A percentile compares a stretch with the other conserved stretches of the same genome.
Evolutionary conservation across 2,113 vertebrate genomes (phyloP).

Genomic region (Aphyosemion australe): DNA sequence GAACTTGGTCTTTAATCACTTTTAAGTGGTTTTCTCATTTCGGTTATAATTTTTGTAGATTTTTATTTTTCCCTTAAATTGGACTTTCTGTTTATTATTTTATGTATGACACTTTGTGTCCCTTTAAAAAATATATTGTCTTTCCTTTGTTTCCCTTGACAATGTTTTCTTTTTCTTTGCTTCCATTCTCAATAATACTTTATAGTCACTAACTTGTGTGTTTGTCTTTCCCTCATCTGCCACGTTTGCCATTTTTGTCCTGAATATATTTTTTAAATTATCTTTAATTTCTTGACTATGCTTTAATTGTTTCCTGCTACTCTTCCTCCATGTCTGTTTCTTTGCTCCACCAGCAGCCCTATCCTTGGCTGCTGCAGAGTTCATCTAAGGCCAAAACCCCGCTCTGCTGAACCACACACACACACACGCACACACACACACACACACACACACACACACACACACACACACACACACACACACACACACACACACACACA

Average conservation of each 20-base stretch:
- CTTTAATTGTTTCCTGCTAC: slow-evolving; percentile 18
- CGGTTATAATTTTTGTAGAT: no score
- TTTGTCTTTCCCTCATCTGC: slow-evolving; percentile 17
- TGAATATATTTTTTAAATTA: neutral
- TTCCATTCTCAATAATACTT: neutral
- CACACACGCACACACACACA: no score
- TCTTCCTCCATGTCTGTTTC: slow-evolving; percentile 23
- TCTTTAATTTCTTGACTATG: slow-evolving; percentile 10
- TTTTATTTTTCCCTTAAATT: no score
- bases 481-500: slow-evolving; percentile 19
- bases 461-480: slow-evolving; percentile 25
- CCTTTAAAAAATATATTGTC: neutral
- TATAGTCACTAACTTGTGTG: neutral
- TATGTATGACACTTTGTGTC: neutral
- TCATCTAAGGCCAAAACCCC: slow-evolving; percentile 67
- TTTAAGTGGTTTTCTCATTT: no score
- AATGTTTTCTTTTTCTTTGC: neutral
- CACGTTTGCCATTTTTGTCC: slow-evolving; percentile 23
- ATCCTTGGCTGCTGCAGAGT: slow-evolving; percentile 61
- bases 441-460: neutral
- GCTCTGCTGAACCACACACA: slow-evolving; percentile 18
- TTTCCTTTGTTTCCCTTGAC: neutral
- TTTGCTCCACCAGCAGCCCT: slow-evolving; percentile 46
- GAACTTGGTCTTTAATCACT: no score
- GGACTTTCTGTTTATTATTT: no score